These are phyloP conservation scores for Geococcyx californianus DNA, from an alignment of 2,113 vertebrate genomes.

Conservation along the genomic window DNA sequence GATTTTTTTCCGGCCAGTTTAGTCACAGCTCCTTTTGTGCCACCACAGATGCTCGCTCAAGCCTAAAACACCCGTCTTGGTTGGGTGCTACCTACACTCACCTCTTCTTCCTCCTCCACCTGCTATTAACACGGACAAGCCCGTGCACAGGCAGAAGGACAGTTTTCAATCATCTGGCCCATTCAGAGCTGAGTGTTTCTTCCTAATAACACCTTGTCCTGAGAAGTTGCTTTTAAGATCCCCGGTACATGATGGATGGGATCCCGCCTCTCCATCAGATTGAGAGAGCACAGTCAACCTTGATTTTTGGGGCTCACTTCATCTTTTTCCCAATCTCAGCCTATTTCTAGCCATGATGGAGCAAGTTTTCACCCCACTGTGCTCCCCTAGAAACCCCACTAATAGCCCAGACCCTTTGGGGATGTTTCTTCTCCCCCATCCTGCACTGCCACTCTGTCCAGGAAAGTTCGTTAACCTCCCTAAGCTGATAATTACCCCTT, in stretches of 20 bases:
- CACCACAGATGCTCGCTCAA: accelerated
- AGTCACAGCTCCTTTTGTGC: not conserved
- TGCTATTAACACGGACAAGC: not conserved
- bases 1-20: not conserved
- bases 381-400: not conserved
- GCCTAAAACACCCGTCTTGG: not conserved
- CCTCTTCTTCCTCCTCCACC: conserved; percentile 18
- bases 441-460: not conserved
- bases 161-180: not conserved
- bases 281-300: not conserved
- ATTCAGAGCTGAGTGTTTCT: not conserved
- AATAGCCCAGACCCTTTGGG: not conserved
- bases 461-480: conserved; percentile 38
- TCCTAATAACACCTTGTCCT: not conserved
- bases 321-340: not conserved
- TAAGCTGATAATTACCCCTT: conserved; percentile 15
- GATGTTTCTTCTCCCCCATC: not conserved
- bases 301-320: not conserved
- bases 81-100: not conserved
- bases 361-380: not conserved
- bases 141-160: not conserved
- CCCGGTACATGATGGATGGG: not conserved
- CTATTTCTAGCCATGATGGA: not conserved
- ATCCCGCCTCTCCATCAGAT: not conserved
- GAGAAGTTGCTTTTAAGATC: not conserved